These are phyloP conservation scores for Drosophila subpulchrella DNA, from an alignment of 1,140 invertebrate genomes.

Conservation along the genomic window DNA sequence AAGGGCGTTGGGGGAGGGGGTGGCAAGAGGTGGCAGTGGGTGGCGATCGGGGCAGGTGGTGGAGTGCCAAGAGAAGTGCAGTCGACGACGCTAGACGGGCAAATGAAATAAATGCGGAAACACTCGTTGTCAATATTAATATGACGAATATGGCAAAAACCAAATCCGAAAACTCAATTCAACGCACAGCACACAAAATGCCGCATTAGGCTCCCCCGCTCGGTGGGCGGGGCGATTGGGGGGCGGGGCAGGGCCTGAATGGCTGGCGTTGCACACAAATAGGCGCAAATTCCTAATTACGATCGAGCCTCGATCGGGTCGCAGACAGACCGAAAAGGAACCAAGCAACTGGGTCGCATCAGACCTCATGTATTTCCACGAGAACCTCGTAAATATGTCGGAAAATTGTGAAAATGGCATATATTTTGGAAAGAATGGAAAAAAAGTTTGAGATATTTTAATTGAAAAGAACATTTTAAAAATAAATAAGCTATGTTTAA, in stretches of 20 bases:
- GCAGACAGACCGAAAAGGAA: slow-evolving; percentile 53
- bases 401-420: neutral
- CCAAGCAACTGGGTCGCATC: slow-evolving; percentile 34
- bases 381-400: slow-evolving; percentile 7
- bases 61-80: slow-evolving; percentile 21
- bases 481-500: neutral
- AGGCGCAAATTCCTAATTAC: slow-evolving; percentile 67
- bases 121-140: slow-evolving; percentile 82
- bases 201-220: slow-evolving; percentile 62
- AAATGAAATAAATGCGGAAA: slow-evolving; percentile 81
- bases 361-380: neutral
- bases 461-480: neutral
- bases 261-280: slow-evolving; percentile 52
- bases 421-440: neutral
- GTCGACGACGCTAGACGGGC: slow-evolving; percentile 49
- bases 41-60: slow-evolving; percentile 17
- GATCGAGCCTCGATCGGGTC: slow-evolving; percentile 17
- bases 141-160: slow-evolving; percentile 82
- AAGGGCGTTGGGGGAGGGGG: neutral
- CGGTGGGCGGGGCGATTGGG: neutral
- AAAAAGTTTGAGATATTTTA: neutral
- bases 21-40: neutral
- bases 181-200: slow-evolving; percentile 79
- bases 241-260: neutral
- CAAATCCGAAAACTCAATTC: slow-evolving; percentile 80